Base-by-base conservation (phyloP, 2,113 vertebrate genomes). In the Carassius carassius region DNA sequence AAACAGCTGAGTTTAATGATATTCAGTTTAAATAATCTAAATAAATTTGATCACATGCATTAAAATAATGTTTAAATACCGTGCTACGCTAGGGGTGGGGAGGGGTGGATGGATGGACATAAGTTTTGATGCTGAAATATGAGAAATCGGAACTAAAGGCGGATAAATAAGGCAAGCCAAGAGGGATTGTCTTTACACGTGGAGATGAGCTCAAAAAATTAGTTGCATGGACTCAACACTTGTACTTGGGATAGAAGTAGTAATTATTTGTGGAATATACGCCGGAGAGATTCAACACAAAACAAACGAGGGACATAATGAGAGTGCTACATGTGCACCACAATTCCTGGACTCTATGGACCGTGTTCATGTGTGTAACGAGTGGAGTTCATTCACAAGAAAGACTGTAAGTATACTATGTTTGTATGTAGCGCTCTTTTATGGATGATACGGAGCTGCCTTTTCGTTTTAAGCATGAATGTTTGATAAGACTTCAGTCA, bases 81-180 rank as follows among this genome's bases (percentile, higher is more conserved):
- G 89, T 32, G 63, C 88, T 86, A 69, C 88, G 81, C 91, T 54
- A 86, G 89, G 84, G 83, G 82, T 91, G 93, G n/a, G n/a, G n/a
- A n/a, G n/a, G n/a, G n/a, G n/a, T n/a, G 93, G 93, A 92, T 90
- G 93, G 92, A 92, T 90, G 90, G 93, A 87, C 74, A 69, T 87
- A 80, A 89, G 89, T 87, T 91, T 92, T 90, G 91, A 94, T 93
- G 91, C 83, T 93, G 94, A 94, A 94, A 94, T 93, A 91, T 93
- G 93, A 94, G 93, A 91, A 90, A 93, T 90, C 86, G 84, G 89
- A 91, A 90, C 91, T 90, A 86, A 29, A 92, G 93, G 93, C 91
- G 91, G 92, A 91, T 84, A 85, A 88, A 93, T 89, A 91, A 90
- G 88, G 89, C 92, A 92, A 92, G 93, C 92, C 41, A 41, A 9